phyloP scores from a whole-genome alignment of 2,888 invertebrate genomes.

The Trachelus troglodyta region DNA sequence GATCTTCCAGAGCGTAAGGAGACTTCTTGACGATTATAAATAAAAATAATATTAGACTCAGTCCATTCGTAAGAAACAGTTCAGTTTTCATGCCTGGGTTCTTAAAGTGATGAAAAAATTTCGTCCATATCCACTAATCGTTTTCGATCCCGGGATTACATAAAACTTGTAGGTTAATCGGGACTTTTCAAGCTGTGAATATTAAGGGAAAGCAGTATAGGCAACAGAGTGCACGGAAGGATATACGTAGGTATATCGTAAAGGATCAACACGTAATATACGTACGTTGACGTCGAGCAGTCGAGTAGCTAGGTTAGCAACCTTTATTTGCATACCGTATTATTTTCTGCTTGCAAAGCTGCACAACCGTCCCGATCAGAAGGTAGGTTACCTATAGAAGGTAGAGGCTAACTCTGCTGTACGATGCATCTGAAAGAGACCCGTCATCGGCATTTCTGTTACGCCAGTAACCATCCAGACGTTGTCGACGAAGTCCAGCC shows the following conservation, averaged over 20 bases:
- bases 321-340: constrained; percentile 9
- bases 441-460: neutral
- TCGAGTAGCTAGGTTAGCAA: constrained; percentile 8
- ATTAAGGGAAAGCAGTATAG: neutral
- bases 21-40: neutral
- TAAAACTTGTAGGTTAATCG: neutral
- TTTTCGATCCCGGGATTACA: neutral
- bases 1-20: neutral
- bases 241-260: neutral
- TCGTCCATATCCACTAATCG: neutral
- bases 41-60: neutral
- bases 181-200: neutral
- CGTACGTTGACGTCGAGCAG: constrained; percentile 1
- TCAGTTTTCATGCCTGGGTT: neutral
- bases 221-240: neutral
- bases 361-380: constrained; percentile 1
- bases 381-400: neutral
- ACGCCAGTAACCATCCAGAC: neutral
- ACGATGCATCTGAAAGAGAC: neutral
- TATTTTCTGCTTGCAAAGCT: constrained; percentile 7
- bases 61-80: neutral
- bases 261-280: constrained; percentile 1
- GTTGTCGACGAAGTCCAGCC: neutral
- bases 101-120: neutral
- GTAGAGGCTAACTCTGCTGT: neutral